Evolutionary conservation across 1,140 invertebrate genomes (phyloP).

Genomic region (Hylaeus volcanicus): DNA sequence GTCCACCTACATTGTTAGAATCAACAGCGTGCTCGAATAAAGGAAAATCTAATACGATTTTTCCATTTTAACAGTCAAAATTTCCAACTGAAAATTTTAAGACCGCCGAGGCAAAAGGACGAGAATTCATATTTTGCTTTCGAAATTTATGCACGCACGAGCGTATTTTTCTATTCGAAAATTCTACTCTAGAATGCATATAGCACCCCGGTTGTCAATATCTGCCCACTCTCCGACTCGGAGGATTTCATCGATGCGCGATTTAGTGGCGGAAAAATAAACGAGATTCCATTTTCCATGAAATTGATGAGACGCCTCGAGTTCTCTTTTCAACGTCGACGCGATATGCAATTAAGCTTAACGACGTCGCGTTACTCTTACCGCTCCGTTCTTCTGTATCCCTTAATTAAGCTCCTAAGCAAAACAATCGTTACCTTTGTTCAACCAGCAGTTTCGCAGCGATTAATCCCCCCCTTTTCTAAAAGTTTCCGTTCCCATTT

Average conservation of each 20-base stretch:
- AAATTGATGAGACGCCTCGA: neutral
- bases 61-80: too few species aligned
- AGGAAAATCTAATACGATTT: too few species aligned
- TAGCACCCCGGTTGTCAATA: too few species aligned
- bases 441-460: conserved; percentile 5
- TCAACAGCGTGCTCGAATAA: too few species aligned
- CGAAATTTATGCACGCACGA: too few species aligned
- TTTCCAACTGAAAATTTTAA: too few species aligned
- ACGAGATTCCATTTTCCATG: neutral
- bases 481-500: neutral
- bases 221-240: too few species aligned
- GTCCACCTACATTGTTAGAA: too few species aligned
- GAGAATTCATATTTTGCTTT: too few species aligned
- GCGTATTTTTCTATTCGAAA: too few species aligned
- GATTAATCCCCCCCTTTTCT: conserved; percentile 5
- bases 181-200: too few species aligned
- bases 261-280: neutral
- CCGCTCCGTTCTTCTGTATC: neutral
- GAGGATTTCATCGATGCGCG: neutral
- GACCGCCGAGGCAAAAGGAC: too few species aligned
- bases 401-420: conserved; percentile 40
- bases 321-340: conserved; percentile 5
- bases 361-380: conserved; percentile 23
- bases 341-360: conserved; percentile 37
- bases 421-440: conserved; percentile 38